phyloP scores from a whole-genome alignment of 2,888 invertebrate genomes.

The Meiosimyza decipiens region DNA sequence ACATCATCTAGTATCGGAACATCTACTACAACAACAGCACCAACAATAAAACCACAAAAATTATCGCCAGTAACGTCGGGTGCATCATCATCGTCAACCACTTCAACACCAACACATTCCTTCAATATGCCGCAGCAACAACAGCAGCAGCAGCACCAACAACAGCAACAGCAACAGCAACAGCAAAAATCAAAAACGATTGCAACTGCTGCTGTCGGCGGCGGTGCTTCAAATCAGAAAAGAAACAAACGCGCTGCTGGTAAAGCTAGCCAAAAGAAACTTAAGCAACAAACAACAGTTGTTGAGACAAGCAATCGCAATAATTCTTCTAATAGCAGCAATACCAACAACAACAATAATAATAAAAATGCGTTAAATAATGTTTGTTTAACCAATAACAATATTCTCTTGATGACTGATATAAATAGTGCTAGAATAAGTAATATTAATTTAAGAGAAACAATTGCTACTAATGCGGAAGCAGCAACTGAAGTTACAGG shows the following conservation, averaged over 20 bases:
- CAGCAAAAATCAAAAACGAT: slow-evolving; percentile 32
- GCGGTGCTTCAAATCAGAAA: slow-evolving; percentile 40
- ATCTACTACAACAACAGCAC: neutral
- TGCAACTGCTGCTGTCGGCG: slow-evolving; percentile 8
- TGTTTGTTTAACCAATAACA: slow-evolving; percentile 43
- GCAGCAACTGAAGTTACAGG: slow-evolving; percentile 29
- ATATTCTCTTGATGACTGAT: slow-evolving; percentile 53
- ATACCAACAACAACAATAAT: slow-evolving; percentile 33
- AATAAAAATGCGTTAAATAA: slow-evolving; percentile 42
- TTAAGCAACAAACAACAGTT: slow-evolving; percentile 32
- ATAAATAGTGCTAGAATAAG: slow-evolving; percentile 51
- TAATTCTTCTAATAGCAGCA: slow-evolving; percentile 39
- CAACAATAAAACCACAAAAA: slow-evolving; percentile 28
- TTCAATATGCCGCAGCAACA: slow-evolving; percentile 20
- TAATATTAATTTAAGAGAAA: slow-evolving; percentile 51
- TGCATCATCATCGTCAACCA: slow-evolving; percentile 54
- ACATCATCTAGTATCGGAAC: neutral
- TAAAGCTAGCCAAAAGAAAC: slow-evolving; percentile 58
- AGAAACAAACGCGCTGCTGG: slow-evolving; percentile 48
- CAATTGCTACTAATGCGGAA: slow-evolving; percentile 36
- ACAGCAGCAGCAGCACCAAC: slow-evolving; percentile 29
- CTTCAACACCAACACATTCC: slow-evolving; percentile 56
- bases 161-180: slow-evolving; percentile 36
- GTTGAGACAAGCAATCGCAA: slow-evolving; percentile 34
- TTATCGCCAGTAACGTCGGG: slow-evolving; percentile 41